Conservation (phyloP, 2,797 vertebrate genomes). For the Acanthiza pusilla region DNA sequence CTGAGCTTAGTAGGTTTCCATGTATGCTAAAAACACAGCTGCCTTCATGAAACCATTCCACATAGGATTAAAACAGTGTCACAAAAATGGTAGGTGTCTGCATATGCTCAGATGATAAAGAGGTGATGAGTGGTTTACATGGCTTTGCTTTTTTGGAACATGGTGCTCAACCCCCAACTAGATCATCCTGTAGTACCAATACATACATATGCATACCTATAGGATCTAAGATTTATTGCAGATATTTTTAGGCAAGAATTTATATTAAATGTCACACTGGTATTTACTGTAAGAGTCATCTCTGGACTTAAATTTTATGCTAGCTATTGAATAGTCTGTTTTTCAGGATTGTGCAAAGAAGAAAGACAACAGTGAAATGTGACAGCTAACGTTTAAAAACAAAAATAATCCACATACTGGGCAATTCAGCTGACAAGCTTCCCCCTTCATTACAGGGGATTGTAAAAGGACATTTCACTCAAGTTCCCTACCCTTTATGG, state of each 20-base stretch:
- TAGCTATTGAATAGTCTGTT: background rate
- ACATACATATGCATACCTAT: background rate
- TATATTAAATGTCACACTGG: background rate
- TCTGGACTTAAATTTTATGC: background rate
- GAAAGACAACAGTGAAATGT: background rate
- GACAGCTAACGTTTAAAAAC: background rate
- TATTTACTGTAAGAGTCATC: slow-evolving; percentile 12
- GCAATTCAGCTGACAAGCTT: background rate
- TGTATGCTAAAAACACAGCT: background rate
- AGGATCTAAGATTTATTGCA: background rate
- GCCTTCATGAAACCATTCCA: background rate
- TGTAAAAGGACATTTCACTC: background rate
- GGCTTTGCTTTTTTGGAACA: background rate
- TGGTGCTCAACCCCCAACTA: background rate
- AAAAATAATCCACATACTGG: background rate
- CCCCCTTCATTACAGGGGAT: background rate
- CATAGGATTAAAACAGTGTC: background rate
- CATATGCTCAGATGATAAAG: slow-evolving; percentile 10
- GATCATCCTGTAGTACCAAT: background rate
- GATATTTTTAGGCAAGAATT: slow-evolving; percentile 36
- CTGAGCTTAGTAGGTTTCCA: background rate
- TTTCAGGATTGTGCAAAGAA: background rate
- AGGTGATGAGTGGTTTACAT: background rate
- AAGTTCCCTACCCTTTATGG: background rate
- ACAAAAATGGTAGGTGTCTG: slow-evolving; percentile 10